Evolutionary conservation across 2,113 vertebrate species (phyloP).

Genomic region (Chaetodon auriga): DNA sequence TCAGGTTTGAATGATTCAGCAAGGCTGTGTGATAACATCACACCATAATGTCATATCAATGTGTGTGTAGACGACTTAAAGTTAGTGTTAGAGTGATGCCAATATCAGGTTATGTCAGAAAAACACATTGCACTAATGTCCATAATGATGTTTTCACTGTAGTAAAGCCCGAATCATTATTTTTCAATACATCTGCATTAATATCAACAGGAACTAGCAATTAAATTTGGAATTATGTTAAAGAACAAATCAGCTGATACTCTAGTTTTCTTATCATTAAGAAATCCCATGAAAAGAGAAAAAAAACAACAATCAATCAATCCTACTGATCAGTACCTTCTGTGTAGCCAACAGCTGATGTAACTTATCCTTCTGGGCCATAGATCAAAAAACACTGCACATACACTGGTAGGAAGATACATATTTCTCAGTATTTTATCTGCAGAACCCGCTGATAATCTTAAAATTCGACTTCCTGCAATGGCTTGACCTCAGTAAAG

Average conservation of each 20-base stretch:
- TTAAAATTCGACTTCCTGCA: slow-evolving; percentile 23
- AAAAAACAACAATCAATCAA: too few species aligned
- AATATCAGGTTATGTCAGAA: neutral
- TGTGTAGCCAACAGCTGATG: too few species aligned
- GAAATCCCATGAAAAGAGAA: too few species aligned
- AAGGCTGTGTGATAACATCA: neutral
- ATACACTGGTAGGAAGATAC: neutral
- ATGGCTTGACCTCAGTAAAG: slow-evolving; percentile 17
- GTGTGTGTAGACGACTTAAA: neutral
- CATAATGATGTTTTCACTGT: neutral
- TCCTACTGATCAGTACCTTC: too few species aligned
- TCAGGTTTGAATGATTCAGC: slow-evolving; percentile 9
- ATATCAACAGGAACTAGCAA: neutral
- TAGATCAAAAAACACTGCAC: too few species aligned
- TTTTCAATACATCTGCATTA: neutral
- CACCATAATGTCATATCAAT: too few species aligned
- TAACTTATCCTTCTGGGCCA: too few species aligned
- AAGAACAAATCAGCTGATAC: neutral
- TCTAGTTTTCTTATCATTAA: too few species aligned
- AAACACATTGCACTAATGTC: neutral
- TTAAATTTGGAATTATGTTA: neutral
- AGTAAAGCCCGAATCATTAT: neutral
- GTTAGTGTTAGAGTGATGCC: neutral
- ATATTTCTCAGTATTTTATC: slow-evolving; percentile 30
- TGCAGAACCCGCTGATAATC: slow-evolving; percentile 27